Conservation (phyloP, 1,140 invertebrate species). For the Mya arenaria region DNA sequence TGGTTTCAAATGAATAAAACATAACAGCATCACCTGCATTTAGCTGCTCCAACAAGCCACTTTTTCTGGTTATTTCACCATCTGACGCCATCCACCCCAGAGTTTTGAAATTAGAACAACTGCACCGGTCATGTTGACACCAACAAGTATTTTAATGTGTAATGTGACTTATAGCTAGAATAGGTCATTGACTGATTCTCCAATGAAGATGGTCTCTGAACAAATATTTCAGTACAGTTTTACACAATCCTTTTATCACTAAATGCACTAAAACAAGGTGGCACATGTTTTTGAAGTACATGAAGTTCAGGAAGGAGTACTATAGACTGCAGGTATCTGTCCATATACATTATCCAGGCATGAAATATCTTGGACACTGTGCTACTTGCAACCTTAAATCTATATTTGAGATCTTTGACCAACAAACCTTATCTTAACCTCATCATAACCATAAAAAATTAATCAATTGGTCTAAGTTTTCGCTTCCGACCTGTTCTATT, state of each 20-base stretch:
- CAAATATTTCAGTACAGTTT: slow-evolving; percentile 57
- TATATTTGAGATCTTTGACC: slow-evolving; percentile 45
- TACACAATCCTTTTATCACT: slow-evolving; percentile 40
- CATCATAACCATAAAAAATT: slow-evolving; percentile 54
- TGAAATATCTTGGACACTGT: slow-evolving; percentile 49
- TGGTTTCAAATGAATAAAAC: slow-evolving; percentile 37
- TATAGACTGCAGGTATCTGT: slow-evolving; percentile 8
- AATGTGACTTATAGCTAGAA: slow-evolving; percentile 59
- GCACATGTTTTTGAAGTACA: neutral
- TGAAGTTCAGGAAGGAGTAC: slow-evolving; percentile 42
- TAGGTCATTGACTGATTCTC: slow-evolving; percentile 36
- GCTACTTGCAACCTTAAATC: slow-evolving; percentile 45
- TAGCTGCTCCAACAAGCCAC: slow-evolving; percentile 22
- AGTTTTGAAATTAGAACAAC: slow-evolving; percentile 39
- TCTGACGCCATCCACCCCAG: slow-evolving; percentile 45
- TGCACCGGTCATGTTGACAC: slow-evolving; percentile 41
- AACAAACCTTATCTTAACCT: slow-evolving; percentile 45
- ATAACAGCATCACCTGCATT: slow-evolving; percentile 47
- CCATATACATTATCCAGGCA: slow-evolving; percentile 45
- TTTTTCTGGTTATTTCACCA: slow-evolving; percentile 46
- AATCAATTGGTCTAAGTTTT: slow-evolving; percentile 32
- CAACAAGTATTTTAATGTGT: slow-evolving; percentile 57
- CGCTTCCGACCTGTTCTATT: neutral
- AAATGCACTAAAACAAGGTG: slow-evolving; percentile 47
- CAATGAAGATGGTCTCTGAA: slow-evolving; percentile 55